Evolutionary conservation across 2,113 vertebrate species (phyloP), one percentile per base, ranked within the genome.

Genomic region (Nanorana parkeri): DNA sequence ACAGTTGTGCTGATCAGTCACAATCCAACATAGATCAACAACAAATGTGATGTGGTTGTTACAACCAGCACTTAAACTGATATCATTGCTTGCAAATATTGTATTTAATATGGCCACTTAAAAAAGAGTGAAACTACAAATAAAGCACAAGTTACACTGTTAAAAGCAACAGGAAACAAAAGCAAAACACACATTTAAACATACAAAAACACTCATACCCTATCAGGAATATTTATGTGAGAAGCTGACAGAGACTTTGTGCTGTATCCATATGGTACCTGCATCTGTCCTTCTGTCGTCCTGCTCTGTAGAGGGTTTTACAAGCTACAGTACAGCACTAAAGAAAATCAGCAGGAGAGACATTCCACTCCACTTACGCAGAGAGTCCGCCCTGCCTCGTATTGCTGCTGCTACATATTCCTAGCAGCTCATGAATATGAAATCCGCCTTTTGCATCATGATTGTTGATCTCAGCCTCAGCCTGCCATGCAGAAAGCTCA

Each of bases 291-390:
- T 51, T 75, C 64, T 72, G 60, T 72, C 41, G 79, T 64, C 58
- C 77, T 80, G 61, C 63, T 68, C 47, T 82, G 3, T 26, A 78
- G 63, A 68, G 71, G 21, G n/a, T 21, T 17, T 80, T 83, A 58
- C 47, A 15, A 17, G 8, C 65, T 47, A 29, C 77, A 65, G 21
- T 66, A 68, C 23, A 81, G 47, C 36, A 65, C 5, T 28, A 66
- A n/a, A 28, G 71, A 74, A 24, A 75, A 55, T 75, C 72, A 47
- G 61, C 61, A 68, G 72, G 69, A 52, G 47, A 24, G 51, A 67
- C 65, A 79, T 79, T 79, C 77, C 77, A 68, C 64, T 20, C 26
- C 20, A 58, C 52, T 79, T 68, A 79, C 77, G 13, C 77, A 79
- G 65, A n/a, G 17, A n/a, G 17, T 13, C 4, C 19, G 47, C 65